Conservation (phyloP, 2,113 vertebrate species). For the Hippoglossus stenolepis region DNA sequence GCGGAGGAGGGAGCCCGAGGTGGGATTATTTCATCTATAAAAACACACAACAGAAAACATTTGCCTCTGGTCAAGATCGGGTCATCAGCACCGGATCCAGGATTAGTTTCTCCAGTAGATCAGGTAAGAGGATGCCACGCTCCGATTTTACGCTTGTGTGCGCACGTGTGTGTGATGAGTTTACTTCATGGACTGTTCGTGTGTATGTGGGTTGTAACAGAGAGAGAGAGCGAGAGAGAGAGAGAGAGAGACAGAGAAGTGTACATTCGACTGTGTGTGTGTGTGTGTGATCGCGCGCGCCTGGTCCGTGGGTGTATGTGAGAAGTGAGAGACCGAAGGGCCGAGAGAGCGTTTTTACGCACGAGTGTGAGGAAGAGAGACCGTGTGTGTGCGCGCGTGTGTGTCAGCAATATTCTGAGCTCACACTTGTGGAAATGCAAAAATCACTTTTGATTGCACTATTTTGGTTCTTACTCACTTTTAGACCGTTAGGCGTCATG, state of each 20-base stretch:
- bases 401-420: background rate
- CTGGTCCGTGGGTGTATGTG: conserved; percentile 34
- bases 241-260: background rate
- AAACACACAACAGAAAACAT: background rate
- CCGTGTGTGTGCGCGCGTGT: background rate
- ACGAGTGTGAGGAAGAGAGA: conserved; percentile 1
- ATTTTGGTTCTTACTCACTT: background rate
- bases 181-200: conserved; percentile 31
- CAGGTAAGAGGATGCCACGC: conserved; percentile 48
- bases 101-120: conserved; percentile 29
- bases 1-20: conserved; percentile 16
- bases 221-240: background rate
- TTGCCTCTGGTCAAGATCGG: conserved; percentile 18
- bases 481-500: conserved; percentile 1
- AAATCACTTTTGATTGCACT: background rate
- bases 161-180: conserved; percentile 13
- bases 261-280: background rate
- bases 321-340: conserved; percentile 41
- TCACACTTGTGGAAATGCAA: background rate
- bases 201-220: background rate
- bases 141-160: conserved; percentile 19
- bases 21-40: conserved; percentile 59
- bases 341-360: conserved; percentile 49
- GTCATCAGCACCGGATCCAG: conserved; percentile 33
- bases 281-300: conserved; percentile 1